Conservation (phyloP, 2,888 invertebrate species). For the Brassicogethes aeneus region DNA sequence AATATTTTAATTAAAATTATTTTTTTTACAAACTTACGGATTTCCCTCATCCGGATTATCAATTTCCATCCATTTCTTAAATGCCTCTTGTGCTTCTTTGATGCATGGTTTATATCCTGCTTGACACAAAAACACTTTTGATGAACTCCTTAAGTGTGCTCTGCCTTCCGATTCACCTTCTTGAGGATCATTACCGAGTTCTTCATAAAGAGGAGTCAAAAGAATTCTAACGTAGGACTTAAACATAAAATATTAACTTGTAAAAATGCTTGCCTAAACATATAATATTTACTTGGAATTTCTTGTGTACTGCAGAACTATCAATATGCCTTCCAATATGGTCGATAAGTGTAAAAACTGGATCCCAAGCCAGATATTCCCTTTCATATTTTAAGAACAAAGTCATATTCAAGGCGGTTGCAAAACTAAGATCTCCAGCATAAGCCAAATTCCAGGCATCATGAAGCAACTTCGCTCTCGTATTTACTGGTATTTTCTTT, state of each 20-base stretch:
- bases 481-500: constrained; percentile 56
- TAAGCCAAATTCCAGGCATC: constrained; percentile 73
- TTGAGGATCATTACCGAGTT: constrained; percentile 47
- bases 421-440: constrained; percentile 67
- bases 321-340: constrained; percentile 69
- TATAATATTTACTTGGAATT: constrained; percentile 55
- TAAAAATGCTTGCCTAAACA: not conserved
- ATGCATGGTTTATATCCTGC: constrained; percentile 73
- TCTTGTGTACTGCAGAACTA: constrained; percentile 53
- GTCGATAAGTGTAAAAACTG: constrained; percentile 74
- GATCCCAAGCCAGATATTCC: constrained; percentile 72
- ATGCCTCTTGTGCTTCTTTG: constrained; percentile 62
- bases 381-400: constrained; percentile 64
- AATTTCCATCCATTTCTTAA: constrained; percentile 64
- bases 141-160: constrained; percentile 56
- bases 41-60: constrained; percentile 69
- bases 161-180: constrained; percentile 58
- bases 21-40: no score
- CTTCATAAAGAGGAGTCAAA: constrained; percentile 62
- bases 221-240: constrained; percentile 54
- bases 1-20: no score
- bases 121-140: constrained; percentile 64
- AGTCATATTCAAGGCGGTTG: constrained; percentile 70
- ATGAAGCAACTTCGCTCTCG: constrained; percentile 65
- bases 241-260: not conserved